These are phyloP conservation scores for Belonocnema kinseyi DNA, from an alignment of 1,140 invertebrate species.

Conservation along the genomic window DNA sequence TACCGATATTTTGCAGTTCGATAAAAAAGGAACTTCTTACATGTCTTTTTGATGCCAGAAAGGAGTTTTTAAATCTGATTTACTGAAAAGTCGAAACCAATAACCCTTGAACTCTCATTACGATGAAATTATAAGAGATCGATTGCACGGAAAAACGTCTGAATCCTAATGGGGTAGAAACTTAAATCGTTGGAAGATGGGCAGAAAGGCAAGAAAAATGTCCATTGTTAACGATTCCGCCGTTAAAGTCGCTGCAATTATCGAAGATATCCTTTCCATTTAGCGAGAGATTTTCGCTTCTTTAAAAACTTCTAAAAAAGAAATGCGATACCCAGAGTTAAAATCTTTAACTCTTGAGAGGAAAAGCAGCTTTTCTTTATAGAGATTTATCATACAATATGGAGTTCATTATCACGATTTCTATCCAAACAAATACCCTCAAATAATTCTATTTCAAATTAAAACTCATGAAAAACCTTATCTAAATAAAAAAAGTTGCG, in stretches of 20 bases:
- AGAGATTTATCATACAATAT: neutral
- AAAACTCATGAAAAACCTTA: no score
- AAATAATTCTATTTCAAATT: no score
- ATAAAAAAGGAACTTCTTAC: no score
- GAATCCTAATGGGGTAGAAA: slow-evolving; percentile 57
- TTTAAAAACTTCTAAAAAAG: neutral
- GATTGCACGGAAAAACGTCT: slow-evolving; percentile 21
- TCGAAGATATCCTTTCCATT: slow-evolving; percentile 45
- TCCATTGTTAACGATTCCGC: slow-evolving; percentile 57
- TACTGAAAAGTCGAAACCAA: neutral
- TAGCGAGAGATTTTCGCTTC: neutral
- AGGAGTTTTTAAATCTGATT: no score
- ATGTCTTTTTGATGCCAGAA: no score
- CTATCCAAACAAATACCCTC: no score
- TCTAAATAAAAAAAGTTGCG: no score
- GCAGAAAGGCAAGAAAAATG: slow-evolving; percentile 45
- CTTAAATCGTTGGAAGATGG: slow-evolving; percentile 40
- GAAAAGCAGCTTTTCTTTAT: neutral
- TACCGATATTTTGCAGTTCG: no score
- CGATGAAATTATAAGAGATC: slow-evolving; percentile 9
- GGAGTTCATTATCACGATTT: neutral
- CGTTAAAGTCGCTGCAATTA: slow-evolving; percentile 60
- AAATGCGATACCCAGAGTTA: slow-evolving; percentile 6
- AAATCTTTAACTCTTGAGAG: neutral
- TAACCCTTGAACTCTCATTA: slow-evolving; percentile 8